A percentile compares a stretch with the other conserved stretches of the same genome.
These are phyloP conservation scores for Aphelenchoides fujianensis DNA, from an alignment of 1,140 invertebrate species.

Conservation along the genomic window DNA sequence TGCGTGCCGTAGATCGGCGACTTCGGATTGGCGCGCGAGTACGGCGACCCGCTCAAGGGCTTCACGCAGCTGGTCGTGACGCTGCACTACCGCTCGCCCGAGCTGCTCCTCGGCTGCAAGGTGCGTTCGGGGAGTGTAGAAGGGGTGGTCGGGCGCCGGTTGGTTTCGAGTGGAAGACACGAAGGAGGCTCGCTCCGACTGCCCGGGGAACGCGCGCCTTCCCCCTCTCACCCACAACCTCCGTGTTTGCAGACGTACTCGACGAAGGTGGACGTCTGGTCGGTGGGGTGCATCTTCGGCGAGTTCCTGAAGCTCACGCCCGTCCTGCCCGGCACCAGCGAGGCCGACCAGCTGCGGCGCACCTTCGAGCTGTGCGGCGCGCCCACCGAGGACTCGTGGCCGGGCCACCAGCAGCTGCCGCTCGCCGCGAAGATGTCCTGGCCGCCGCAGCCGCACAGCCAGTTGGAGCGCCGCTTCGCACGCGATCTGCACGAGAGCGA, in stretches of 20 bases:
- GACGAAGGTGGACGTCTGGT: slow-evolving; percentile 94
- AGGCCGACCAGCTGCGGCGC: slow-evolving; percentile 71
- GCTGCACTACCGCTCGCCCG: slow-evolving; percentile 91
- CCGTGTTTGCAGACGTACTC: slow-evolving; percentile 69
- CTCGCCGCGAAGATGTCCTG: slow-evolving; percentile 62
- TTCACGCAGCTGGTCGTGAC: slow-evolving; percentile 97
- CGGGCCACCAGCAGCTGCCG: slow-evolving; percentile 82
- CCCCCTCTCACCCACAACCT: too few relatives aligned
- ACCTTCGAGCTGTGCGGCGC: slow-evolving; percentile 87
- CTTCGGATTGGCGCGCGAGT: slow-evolving; percentile 94
- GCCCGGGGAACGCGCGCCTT: too few relatives aligned
- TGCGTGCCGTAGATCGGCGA: slow-evolving; percentile 72
- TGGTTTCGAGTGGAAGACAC: too few relatives aligned
- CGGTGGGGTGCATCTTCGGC: slow-evolving; percentile 95
- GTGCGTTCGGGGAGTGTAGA: slow-evolving; percentile 60
- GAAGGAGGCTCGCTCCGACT: too few relatives aligned
- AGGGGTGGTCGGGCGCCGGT: too few relatives aligned
- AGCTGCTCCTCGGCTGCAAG: slow-evolving; percentile 80
- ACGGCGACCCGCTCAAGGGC: slow-evolving; percentile 88
- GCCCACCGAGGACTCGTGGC: slow-evolving; percentile 90
- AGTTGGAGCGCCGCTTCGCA: slow-evolving; percentile 67
- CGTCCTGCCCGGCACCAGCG: slow-evolving; percentile 78
- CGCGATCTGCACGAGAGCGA: slow-evolving; percentile 22
- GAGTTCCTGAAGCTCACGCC: slow-evolving; percentile 91
- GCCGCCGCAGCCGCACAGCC: slow-evolving; percentile 66